Percentiles rank a stretch among this genome's conserved stretches.
These are phyloP conservation scores for Poeciliopsis paucimaculata DNA, from an alignment of 2,797 vertebrate genomes.

Conservation along the genomic window DNA sequence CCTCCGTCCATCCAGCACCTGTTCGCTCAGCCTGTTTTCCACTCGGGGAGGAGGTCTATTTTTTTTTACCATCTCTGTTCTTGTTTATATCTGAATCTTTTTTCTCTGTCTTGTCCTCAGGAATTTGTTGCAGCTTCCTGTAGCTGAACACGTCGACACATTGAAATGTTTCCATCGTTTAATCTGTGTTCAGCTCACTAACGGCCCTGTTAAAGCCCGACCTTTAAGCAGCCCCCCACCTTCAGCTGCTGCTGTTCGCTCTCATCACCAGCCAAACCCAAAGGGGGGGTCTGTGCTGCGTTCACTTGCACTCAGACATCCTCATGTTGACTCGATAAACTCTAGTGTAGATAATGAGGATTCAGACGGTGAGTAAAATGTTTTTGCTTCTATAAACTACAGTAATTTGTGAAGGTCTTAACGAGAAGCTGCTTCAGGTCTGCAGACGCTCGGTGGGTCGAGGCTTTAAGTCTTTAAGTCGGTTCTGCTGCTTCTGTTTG, in stretches of 20 bases:
- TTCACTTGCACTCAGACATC: not conserved
- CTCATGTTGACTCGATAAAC: not conserved
- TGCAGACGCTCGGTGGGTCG: not conserved
- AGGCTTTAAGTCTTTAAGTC: no score
- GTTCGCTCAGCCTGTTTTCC: constrained; percentile 22
- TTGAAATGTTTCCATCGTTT: not conserved
- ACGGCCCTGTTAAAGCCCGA: not conserved
- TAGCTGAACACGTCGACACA: not conserved
- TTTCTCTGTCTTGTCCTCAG: not conserved
- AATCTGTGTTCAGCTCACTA: not conserved
- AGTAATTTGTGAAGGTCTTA: not conserved
- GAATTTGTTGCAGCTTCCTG: not conserved
- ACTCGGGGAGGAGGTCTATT: constrained; percentile 17
- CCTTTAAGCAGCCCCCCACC: not conserved
- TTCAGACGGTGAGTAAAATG: not conserved
- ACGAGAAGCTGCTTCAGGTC: not conserved
- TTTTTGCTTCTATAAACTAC: not conserved
- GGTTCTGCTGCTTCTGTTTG: not conserved
- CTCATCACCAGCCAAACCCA: no score
- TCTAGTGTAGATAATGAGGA: not conserved
- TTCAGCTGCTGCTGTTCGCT: not conserved
- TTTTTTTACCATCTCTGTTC: constrained; percentile 7
- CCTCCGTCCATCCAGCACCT: constrained; percentile 43
- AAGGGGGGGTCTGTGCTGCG: not conserved
- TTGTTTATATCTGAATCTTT: constrained; percentile 13